Base-by-base conservation (phyloP, 2,888 invertebrate genomes). In the Dasysyrphus albostriatus region DNA sequence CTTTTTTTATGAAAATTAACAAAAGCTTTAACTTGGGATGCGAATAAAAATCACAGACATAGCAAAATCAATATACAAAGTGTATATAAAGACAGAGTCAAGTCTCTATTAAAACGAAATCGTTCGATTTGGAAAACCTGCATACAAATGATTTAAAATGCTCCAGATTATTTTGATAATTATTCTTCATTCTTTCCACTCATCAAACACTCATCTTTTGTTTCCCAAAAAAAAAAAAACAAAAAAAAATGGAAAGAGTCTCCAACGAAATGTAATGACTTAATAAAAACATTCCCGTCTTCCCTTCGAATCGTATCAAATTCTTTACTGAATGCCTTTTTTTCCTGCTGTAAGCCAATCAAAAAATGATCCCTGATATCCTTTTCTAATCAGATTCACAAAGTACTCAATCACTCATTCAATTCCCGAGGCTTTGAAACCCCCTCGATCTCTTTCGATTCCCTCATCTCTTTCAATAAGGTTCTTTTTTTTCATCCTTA, bases 351-450 rank as follows among this genome's bases (percentile, higher is more conserved):
- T 42, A 54, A 54, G 54, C 54, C 39, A 54, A 69, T 69, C 69
- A 65, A 69, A 69, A 69, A 54, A 49, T 69, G 69, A 69, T 69
- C 69, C 69, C 39, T 39, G 69, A 69, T 69, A 69, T 69, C 69
- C 69, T 69, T 54, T 69, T 54, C 69, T 69, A 69, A 69, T 69
- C 69, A 54, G 69, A 69, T 69, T 69, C 47, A 54, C 69, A 69
- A 69, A 69, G 69, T 39, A 69, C 69, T 69, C 69, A 69, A 69
- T 69, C 69, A 69, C 69, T 69, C 69, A 69, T 69, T 69, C 69
- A 69, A 69, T 69, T 69, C 69, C 54, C 69, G 69, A 54, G 69
- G 69, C 69, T 54, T 69, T 69, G 24, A 69, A 39, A 29, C 37
- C 5, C 34, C n/a, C 19, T 49, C 37, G 37, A 67, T 37, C 49